Conservation (phyloP, 2,888 invertebrate species). For the Athrips mouffetella region DNA sequence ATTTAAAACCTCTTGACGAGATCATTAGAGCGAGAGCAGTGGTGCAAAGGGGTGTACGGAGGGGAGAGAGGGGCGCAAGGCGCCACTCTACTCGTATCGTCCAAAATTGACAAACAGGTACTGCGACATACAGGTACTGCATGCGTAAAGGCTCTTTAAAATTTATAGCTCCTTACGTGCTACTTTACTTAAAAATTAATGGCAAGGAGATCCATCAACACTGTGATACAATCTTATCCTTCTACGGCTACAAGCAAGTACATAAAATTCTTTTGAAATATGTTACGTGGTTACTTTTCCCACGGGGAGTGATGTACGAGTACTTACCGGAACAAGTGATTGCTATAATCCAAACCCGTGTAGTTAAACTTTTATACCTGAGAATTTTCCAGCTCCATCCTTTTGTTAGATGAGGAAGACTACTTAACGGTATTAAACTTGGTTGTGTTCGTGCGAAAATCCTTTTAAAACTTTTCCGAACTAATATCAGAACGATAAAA, state of each 20-base stretch:
- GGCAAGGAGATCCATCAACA: neutral
- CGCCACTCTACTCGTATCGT: conserved; percentile 10
- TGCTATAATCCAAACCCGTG: conserved; percentile 12
- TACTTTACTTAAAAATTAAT: conserved; percentile 3
- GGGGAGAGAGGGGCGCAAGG: conserved; percentile 28
- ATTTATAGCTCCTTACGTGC: conserved; percentile 8
- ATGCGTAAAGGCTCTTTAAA: conserved; percentile 7
- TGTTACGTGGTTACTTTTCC: neutral
- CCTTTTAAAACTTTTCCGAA: conserved; percentile 26
- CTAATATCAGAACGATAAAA: conserved; percentile 31
- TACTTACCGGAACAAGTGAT: conserved; percentile 2
- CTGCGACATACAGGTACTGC: conserved; percentile 1
- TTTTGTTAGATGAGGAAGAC: conserved; percentile 17
- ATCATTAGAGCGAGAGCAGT: conserved; percentile 49
- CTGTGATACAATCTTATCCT: neutral
- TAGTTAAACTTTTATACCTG: conserved; percentile 14
- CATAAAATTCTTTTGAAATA: neutral
- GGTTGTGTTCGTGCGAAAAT: conserved; percentile 27
- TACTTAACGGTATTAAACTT: conserved; percentile 32
- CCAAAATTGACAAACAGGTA: conserved; percentile 8
- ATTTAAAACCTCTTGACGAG: conserved; percentile 68
- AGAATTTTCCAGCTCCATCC: conserved; percentile 14
- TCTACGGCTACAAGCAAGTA: neutral
- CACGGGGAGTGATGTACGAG: neutral
- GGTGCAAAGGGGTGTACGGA: no score